Evolutionary conservation across 2,888 invertebrate species (phyloP).

Genomic region (Andricus curvator): DNA sequence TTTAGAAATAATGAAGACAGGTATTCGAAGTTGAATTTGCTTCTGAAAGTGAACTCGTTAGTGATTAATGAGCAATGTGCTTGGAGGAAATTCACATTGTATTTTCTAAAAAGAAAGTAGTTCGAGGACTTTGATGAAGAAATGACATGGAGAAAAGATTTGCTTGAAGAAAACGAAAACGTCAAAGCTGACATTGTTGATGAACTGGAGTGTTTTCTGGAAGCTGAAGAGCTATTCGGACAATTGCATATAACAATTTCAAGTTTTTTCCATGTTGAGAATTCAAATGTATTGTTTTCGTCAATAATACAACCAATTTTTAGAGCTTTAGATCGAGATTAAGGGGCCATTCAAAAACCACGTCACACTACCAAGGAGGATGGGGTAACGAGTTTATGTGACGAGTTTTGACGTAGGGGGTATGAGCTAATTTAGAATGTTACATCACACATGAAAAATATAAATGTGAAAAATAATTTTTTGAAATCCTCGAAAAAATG

Average conservation of each 20-base stretch:
- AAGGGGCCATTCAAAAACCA: no score
- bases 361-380: no score
- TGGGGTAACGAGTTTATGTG: no score
- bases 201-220: not conserved
- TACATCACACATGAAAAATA: no score
- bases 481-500: no score
- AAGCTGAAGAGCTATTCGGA: conserved; percentile 3
- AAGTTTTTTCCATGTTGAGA: not conserved
- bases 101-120: conserved; percentile 33
- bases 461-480: no score
- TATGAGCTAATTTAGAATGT: no score
- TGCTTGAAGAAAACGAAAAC: conserved; percentile 1
- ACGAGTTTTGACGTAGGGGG: no score
- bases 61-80: conserved; percentile 5
- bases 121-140: conserved; percentile 18
- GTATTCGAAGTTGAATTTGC: not conserved
- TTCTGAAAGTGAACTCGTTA: conserved; percentile 24
- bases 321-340: not conserved
- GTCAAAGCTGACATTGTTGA: not conserved
- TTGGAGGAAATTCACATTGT: conserved; percentile 22
- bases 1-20: no score
- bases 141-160: conserved; percentile 8
- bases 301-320: not conserved
- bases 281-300: not conserved
- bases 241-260: conserved; percentile 3